Base-by-base conservation (phyloP, 2,888 invertebrate genomes). In the Andrena hattorfiana region DNA sequence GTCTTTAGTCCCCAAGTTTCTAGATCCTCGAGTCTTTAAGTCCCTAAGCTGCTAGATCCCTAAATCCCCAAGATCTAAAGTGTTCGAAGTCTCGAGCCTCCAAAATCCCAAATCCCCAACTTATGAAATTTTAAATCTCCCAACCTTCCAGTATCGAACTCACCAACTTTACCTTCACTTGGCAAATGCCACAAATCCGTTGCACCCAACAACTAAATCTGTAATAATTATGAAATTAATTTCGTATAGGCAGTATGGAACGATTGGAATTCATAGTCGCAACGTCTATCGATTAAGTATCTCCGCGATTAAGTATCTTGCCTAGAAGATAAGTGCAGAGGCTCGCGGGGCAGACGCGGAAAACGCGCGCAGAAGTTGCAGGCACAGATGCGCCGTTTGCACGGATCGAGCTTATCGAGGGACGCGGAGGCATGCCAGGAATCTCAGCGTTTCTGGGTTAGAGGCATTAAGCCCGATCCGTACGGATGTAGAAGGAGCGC, bases 361-460 rank as follows among this genome's bases (percentile, higher is more conserved):
- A 69, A 75, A 23, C 77, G 60, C 35, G 62, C 20, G 26, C 49
- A 20, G 63, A 59, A 70, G 56, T 59, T 68, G 60, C 32, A 71
- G 30, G 73, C 42, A 51, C 64, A 67, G 64, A 76, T 75, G 67
- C 68, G 66, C 60, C 60, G 81, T 77, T 78, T 75, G 88, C 81
- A 80, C 84, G 83, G 80, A 85, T 85, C 87, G 81, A 79, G 82
- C 83, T 88, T 82, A 81, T 85, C 85, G 80, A 72, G 75, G 71
- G 77, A 80, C 85, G 80, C 78, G 74, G 64, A 71, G 77, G 78
- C 80, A 86, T 69, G 86, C 89, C 88, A 88, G 79, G 84, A 85
- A 87, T 87, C 77, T 66, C 72, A 30, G 66, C 73, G 74, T 89
- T 89, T 88, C 88, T 89, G 83, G 88, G 88, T 87, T 87, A 89